These are phyloP conservation scores for Anoplius nigerrimus DNA, from an alignment of 2,888 invertebrate species.

Conservation along the genomic window DNA sequence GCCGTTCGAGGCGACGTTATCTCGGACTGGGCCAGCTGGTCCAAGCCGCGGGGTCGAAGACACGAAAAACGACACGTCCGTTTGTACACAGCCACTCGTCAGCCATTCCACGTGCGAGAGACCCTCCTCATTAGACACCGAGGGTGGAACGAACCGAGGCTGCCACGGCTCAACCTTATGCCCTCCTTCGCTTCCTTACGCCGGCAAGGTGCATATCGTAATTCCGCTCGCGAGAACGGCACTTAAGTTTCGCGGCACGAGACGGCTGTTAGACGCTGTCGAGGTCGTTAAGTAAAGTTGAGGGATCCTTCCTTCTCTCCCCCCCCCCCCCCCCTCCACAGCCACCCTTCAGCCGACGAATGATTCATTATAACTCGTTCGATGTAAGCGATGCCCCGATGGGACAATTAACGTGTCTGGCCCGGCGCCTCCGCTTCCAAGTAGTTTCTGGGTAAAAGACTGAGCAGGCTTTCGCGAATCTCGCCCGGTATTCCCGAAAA, in stretches of 20 bases:
- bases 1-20: constrained; percentile 36
- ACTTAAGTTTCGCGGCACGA: constrained; percentile 31
- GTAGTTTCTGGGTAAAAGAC: constrained; percentile 47
- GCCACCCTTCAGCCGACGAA: constrained; percentile 30
- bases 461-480: constrained; percentile 25
- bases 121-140: constrained; percentile 1
- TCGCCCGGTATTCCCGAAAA: constrained; percentile 51
- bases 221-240: constrained; percentile 1
- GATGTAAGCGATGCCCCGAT: constrained; percentile 37
- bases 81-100: too few relatives aligned
- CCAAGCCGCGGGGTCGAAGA: constrained; percentile 35
- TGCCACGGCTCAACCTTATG: neutral
- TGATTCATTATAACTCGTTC: constrained; percentile 56
- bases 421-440: constrained; percentile 41
- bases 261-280: constrained; percentile 4
- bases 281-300: constrained; percentile 15
- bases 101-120: too few relatives aligned
- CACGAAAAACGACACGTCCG: constrained; percentile 20
- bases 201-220: constrained; percentile 15
- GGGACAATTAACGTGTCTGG: constrained; percentile 49
- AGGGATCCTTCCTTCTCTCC: constrained; percentile 18
- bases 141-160: neutral
- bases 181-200: constrained; percentile 18
- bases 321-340: neutral
- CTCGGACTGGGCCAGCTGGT: constrained; percentile 45